phyloP scores from a whole-genome alignment of 2,888 invertebrate species.

The Aplocera efformata region DNA sequence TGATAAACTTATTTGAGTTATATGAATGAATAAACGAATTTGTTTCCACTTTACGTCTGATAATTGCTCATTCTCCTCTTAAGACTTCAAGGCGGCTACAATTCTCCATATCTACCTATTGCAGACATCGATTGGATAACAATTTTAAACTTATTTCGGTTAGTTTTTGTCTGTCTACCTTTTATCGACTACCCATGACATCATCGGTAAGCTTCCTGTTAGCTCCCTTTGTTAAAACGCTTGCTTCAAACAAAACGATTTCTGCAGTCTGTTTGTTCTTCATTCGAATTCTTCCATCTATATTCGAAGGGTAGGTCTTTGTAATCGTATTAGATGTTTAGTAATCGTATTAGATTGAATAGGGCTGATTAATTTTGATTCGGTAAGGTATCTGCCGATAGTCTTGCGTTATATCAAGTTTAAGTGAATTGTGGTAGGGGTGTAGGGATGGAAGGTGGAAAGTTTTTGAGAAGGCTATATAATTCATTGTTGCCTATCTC shows the following conservation, averaged over 20 bases:
- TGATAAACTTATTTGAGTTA: too few species aligned
- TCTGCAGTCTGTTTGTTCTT: conserved; percentile 30
- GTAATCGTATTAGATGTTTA: not conserved
- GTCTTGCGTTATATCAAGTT: too few species aligned
- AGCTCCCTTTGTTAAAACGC: conserved; percentile 36
- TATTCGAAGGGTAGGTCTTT: conserved; percentile 1
- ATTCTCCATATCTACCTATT: not conserved
- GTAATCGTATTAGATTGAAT: not conserved
- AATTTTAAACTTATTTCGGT: conserved; percentile 24
- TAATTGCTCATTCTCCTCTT: not conserved
- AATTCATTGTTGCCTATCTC: too few species aligned
- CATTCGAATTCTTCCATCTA: conserved; percentile 18
- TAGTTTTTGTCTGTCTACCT: conserved; percentile 45
- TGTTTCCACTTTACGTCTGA: too few species aligned
- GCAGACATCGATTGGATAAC: not conserved
- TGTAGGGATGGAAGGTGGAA: too few species aligned
- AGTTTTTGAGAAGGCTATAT: too few species aligned
- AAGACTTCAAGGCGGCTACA: conserved; percentile 4
- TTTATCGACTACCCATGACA: conserved; percentile 38
- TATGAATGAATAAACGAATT: too few species aligned
- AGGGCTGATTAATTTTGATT: too few species aligned
- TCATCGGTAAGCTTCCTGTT: conserved; percentile 35
- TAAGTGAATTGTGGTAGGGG: too few species aligned
- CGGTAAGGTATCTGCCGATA: too few species aligned
- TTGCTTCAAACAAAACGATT: conserved; percentile 22